Conservation (phyloP, 2,888 invertebrate species). For the Heliconius erato region DNA sequence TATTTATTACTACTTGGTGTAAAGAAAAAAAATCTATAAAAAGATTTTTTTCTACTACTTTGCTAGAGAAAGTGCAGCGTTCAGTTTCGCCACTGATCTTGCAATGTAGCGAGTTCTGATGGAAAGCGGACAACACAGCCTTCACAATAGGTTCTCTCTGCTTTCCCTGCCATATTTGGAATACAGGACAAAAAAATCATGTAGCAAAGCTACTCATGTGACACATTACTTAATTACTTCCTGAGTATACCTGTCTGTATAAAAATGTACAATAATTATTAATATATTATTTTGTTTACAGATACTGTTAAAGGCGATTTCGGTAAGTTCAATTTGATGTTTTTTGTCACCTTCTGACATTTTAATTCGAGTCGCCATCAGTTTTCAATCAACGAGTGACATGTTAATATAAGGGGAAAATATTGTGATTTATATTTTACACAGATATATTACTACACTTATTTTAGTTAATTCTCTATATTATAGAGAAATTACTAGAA, state of each 20-base stretch:
- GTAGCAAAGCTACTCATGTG: background rate
- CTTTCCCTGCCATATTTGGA: too few relatives aligned
- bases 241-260: background rate
- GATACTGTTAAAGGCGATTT: slow-evolving; percentile 53
- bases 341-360: slow-evolving; percentile 38
- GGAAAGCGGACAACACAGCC: background rate
- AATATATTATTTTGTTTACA: slow-evolving; percentile 68
- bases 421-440: slow-evolving; percentile 37
- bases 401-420: slow-evolving; percentile 45
- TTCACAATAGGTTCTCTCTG: background rate
- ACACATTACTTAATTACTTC: background rate
- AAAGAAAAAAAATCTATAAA: too few relatives aligned
- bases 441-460: too few relatives aligned
- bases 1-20: too few relatives aligned
- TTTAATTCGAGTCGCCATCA: slow-evolving; percentile 39
- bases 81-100: background rate
- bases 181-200: background rate
- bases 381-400: slow-evolving; percentile 47
- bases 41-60: too few relatives aligned
- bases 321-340: slow-evolving; percentile 43
- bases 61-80: background rate
- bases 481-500: slow-evolving; percentile 8
- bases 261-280: slow-evolving; percentile 58
- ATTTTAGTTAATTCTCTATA: background rate
- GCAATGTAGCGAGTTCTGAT: background rate